Percentiles rank a stretch among this genome's conserved stretches.
phyloP scores from a whole-genome alignment of 2,113 vertebrate genomes.

The Ceyx melanurus region DNA sequence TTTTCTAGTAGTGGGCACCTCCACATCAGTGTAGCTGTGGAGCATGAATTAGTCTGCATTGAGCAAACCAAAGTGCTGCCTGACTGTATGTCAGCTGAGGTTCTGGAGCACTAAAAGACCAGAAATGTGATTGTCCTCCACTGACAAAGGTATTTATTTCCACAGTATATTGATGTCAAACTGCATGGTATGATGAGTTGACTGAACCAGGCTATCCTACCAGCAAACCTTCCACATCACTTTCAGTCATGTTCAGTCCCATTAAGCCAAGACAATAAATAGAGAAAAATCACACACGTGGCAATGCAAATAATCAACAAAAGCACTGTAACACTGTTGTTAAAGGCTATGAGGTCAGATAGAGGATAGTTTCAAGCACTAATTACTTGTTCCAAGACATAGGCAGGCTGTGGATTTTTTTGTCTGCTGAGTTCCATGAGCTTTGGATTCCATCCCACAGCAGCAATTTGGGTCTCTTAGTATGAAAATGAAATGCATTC shows the following conservation, averaged over 20 bases:
- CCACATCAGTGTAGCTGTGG: not conserved
- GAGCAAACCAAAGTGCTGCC: not conserved
- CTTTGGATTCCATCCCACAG: not conserved
- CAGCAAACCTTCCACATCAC: not conserved
- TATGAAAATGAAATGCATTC: slow-evolving; percentile 16
- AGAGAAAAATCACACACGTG: not conserved
- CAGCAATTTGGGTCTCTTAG: slow-evolving; percentile 4
- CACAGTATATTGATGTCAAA: not conserved
- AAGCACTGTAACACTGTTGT: not conserved
- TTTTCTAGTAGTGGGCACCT: not conserved
- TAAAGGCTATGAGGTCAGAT: not conserved
- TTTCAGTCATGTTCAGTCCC: not conserved
- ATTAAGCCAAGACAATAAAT: not conserved
- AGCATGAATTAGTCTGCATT: not conserved
- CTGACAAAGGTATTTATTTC: not conserved
- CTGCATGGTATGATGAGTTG: not conserved
- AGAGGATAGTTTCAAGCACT: not conserved
- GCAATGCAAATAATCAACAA: not conserved
- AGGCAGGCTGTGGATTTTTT: not conserved
- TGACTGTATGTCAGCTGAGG: not conserved
- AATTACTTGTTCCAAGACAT: not conserved
- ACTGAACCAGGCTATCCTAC: not conserved
- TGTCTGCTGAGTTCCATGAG: not conserved
- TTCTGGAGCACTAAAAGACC: not conserved
- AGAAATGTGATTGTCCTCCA: not conserved